Evolutionary conservation across 2,888 invertebrate species (phyloP), one percentile per base, ranked within the genome.

Genomic region (Nephrotoma guestfalica): DNA sequence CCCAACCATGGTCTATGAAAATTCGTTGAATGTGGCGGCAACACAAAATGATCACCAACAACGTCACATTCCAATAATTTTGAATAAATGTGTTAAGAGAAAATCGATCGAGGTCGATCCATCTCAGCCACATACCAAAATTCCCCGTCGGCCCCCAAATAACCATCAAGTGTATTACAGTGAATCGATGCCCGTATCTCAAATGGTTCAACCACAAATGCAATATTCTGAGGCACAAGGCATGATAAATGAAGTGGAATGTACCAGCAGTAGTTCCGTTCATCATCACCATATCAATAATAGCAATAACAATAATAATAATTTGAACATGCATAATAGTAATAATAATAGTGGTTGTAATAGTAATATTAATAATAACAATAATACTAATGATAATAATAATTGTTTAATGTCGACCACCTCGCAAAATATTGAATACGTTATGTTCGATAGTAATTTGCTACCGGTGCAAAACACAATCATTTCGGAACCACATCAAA

Each of bases 361-460:
- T 84, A 84, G 4, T 84, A 84, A 41, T 84, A 9, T 40, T 40
- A 83, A 83, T 41, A 83, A 2, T 71, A 57, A 15, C 18, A 83
- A 84, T 41, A 84, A 86, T 43, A 57, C 18, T 85, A 57, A 84
- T 57, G 84, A 85, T 85, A 86, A 86, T 84, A 85, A 47, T 43
- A 87, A 86, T 86, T 71, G 71, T 71, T 71, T 71, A 71, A 71
- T 71, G 71, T 71, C 71, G 7, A 2, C 71, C 30, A 71, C 71
- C 30, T 87, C 87, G 47, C 86, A 86, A 45, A 86, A 86, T 51
- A 87, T 86, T 88, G 89, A 85, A 88, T 89, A 87, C 87, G 86
- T 87, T 85, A 86, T 87, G 57, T 87, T 89, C 88, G 86, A 87
- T 88, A 86, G 86, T 88, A 88, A 89, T 89, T 30, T 88, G 88